Base-by-base conservation (phyloP, 2,797 vertebrate species). In the Nyctalus aviator region DNA sequence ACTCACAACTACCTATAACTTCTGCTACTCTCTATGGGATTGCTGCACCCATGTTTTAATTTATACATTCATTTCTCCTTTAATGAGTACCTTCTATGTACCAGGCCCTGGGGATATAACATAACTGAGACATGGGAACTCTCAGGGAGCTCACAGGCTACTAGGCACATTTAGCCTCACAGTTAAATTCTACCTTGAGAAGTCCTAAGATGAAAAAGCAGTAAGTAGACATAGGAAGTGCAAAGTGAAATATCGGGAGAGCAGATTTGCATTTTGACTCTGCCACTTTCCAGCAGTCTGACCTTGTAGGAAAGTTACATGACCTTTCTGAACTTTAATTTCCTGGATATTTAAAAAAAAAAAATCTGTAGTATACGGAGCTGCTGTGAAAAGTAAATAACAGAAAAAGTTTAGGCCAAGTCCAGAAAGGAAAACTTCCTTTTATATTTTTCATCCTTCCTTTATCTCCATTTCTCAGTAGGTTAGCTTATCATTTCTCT, bases 271-370 rank as follows among this genome's bases (percentile, higher is more conserved):
- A 76, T 92, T 94, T 78, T 72, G 72, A 30, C 30, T 79, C 41
- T 50, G 57, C 46, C 32, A 53, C 30, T 75, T 93, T 25, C 20
- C 27, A 82, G 18, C 23, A 68, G 25, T 32, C 9, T 46, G 83
- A 69, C 35, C 17, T 83, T 84, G 27, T 69, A 53, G 68, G 32
- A 25, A 82, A 78, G 15, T 87, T 57, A 69, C 8, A 32, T 53
- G 75, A 79, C 11, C 81, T 95, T 72, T 88, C 76, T 77, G 66
- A 92, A 78, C n/a, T 18, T 90, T 44, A 46, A 35, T 92, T 88
- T 93, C 27, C 41, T 72, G 30, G 59, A 27, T 62, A 18, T 86
- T 27, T 76, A 83, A 46, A 88, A 59, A 27, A 55, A 27, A 57
- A n/a, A 12, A n/a, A 18, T 41, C n/a, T 9, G 37, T 79, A 78